Conservation (phyloP, 2,113 vertebrate genomes). For the Zosterops hypoxanthus region DNA sequence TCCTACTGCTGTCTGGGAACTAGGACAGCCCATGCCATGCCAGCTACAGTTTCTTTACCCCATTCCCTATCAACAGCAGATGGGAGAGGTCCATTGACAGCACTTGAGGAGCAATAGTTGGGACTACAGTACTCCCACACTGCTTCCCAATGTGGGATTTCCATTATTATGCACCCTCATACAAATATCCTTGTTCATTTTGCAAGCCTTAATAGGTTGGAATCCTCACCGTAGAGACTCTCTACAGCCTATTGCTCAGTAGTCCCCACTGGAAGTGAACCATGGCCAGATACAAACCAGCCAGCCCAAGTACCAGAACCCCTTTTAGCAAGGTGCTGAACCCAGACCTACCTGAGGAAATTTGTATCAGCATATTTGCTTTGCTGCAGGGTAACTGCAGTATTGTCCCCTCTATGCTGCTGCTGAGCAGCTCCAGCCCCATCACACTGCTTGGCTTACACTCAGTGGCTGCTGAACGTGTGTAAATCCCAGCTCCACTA, state of each 20-base stretch:
- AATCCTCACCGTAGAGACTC: neutral
- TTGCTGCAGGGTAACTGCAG: neutral
- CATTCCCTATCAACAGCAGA: neutral
- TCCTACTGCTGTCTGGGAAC: neutral
- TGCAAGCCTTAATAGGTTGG: neutral
- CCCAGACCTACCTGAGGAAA: neutral
- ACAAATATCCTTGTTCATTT: neutral
- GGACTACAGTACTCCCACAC: neutral
- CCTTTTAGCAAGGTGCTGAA: neutral
- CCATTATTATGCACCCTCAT: neutral
- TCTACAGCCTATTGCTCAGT: neutral
- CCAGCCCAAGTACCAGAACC: neutral
- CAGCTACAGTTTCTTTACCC: neutral
- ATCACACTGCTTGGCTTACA: neutral
- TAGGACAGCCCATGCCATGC: neutral
- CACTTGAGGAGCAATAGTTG: neutral
- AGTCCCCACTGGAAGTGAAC: neutral
- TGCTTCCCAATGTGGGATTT: neutral
- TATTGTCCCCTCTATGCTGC: neutral
- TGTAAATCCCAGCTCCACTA: accelerated
- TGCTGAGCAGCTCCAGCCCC: neutral
- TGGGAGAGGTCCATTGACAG: neutral
- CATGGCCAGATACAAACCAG: neutral
- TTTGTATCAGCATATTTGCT: neutral
- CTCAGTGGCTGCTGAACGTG: neutral